phyloP scores from a whole-genome alignment of 2,797 vertebrate genomes.

The Melanotaenia maccullochi region DNA sequence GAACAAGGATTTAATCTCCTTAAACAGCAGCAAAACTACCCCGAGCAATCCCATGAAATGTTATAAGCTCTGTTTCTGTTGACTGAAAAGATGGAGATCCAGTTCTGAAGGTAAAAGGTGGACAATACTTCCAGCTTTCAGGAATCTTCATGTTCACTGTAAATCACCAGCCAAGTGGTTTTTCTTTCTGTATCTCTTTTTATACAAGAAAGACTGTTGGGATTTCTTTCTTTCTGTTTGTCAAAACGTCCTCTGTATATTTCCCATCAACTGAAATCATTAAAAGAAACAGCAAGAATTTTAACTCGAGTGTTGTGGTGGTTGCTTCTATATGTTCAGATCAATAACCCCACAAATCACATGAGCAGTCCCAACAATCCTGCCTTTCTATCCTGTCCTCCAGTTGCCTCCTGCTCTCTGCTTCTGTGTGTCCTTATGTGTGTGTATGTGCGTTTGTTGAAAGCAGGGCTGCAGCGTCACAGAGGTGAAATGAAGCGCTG shows the following conservation, averaged over 20 bases:
- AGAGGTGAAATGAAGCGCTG: slow-evolving; percentile 38
- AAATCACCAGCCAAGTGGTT: slow-evolving; percentile 23
- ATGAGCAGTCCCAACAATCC: slow-evolving; percentile 22
- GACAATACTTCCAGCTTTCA: slow-evolving; percentile 24
- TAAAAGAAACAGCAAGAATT: slow-evolving; percentile 67
- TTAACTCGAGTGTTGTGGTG: slow-evolving; percentile 35
- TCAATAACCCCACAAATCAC: slow-evolving; percentile 28
- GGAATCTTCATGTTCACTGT: slow-evolving; percentile 29
- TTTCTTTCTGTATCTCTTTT: slow-evolving; percentile 47
- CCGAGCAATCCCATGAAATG: slow-evolving; percentile 53
- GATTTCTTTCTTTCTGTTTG: slow-evolving; percentile 18
- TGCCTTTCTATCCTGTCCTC: slow-evolving; percentile 13
- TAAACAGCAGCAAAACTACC: slow-evolving; percentile 45
- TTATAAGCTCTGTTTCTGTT: slow-evolving; percentile 50
- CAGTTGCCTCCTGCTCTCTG: background rate
- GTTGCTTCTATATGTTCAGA: slow-evolving; percentile 41
- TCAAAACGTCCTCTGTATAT: slow-evolving; percentile 39
- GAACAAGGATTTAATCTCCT: slow-evolving; percentile 21
- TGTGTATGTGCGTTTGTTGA: slow-evolving; percentile 12
- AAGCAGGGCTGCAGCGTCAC: slow-evolving; percentile 22
- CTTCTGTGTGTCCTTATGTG: background rate
- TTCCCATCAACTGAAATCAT: slow-evolving; percentile 55
- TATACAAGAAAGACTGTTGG: slow-evolving; percentile 60
- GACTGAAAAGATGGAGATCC: slow-evolving; percentile 27
- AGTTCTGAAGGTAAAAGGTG: slow-evolving; percentile 31